Conservation (phyloP, 2,113 vertebrate genomes). For the Telmatochromis sp. region DNA sequence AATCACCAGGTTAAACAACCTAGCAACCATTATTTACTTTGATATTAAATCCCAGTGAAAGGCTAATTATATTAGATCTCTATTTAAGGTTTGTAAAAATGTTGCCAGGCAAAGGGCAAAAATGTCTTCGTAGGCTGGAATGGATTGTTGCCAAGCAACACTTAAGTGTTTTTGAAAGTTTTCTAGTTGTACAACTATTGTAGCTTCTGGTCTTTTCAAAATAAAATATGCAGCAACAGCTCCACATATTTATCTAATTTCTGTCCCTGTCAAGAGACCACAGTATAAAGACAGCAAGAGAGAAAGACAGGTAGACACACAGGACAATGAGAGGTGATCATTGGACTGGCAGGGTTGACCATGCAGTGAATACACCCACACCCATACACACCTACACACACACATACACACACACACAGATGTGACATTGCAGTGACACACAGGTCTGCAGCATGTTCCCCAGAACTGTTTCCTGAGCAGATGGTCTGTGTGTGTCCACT, state of each 20-base stretch:
- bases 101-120: neutral
- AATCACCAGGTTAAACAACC: neutral
- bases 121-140: neutral
- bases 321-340: neutral
- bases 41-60: neutral
- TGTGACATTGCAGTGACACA: conserved; percentile 33
- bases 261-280: neutral
- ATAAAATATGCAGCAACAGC: neutral
- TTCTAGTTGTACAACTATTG: neutral
- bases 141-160: conserved; percentile 46
- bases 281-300: neutral
- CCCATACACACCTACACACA: neutral
- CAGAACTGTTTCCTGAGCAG: conserved; percentile 47
- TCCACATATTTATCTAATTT: neutral
- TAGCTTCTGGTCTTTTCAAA: neutral
- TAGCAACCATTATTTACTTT: neutral
- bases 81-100: neutral
- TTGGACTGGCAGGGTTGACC: neutral
- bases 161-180: neutral
- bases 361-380: neutral
- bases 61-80: neutral
- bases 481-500: conserved; percentile 49
- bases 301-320: neutral
- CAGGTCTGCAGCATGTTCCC: conserved; percentile 39
- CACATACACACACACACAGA: neutral